Conservation (phyloP, 1,140 invertebrate genomes). For the Papilio dardanus region DNA sequence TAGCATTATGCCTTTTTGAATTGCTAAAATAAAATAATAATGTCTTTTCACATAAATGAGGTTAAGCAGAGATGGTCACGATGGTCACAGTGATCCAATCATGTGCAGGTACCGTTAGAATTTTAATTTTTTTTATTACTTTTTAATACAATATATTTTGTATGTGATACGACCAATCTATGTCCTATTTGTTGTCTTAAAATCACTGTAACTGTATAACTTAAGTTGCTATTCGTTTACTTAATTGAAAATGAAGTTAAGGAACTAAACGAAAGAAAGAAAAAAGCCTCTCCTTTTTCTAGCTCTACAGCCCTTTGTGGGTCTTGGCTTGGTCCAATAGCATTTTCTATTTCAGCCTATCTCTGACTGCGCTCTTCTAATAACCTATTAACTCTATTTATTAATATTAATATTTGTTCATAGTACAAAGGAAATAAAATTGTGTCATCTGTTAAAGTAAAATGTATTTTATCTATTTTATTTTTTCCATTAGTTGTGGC, state of each 20-base stretch:
- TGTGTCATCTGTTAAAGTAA: neutral
- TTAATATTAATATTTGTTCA: neutral
- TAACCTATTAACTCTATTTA: too few relatives aligned
- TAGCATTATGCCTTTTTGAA: slow-evolving; percentile 26
- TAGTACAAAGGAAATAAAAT: neutral
- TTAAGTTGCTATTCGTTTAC: too few relatives aligned
- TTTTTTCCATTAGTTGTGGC: neutral
- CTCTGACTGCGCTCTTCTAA: too few relatives aligned
- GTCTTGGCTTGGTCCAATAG: too few relatives aligned
- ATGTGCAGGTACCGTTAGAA: neutral
- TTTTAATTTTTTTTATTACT: too few relatives aligned
- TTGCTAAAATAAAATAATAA: slow-evolving; percentile 1
- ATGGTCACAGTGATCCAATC: neutral
- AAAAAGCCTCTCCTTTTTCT: too few relatives aligned
- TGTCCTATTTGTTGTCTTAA: neutral
- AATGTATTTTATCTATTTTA: neutral
- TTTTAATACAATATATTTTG: too few relatives aligned
- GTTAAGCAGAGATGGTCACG: neutral
- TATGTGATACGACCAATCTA: too few relatives aligned
- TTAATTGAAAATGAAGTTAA: too few relatives aligned
- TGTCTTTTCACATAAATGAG: neutral
- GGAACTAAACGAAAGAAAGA: too few relatives aligned
- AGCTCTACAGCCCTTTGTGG: too few relatives aligned
- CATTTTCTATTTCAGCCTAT: too few relatives aligned
- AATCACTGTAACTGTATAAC: neutral